Base-by-base conservation (phyloP, 1,140 invertebrate genomes). In the Formica exsecta region DNA sequence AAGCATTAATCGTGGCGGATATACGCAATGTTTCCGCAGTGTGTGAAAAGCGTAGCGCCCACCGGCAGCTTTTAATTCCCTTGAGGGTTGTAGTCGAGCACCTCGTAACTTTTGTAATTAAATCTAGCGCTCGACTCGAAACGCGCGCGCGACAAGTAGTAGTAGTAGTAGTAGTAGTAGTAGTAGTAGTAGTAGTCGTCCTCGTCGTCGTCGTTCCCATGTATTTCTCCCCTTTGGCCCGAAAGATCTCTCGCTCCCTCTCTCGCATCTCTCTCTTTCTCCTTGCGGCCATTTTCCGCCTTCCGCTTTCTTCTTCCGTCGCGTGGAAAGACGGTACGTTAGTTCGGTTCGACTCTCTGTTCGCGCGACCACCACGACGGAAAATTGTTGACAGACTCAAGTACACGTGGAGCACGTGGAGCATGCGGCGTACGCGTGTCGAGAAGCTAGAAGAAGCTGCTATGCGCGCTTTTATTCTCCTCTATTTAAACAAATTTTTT, bases 51-150 rank as follows among this genome's bases (percentile, higher is more conserved):
- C 29, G 68, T 51, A 36, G 54, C 54, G 79, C 57, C 68, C 54
- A 61, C 68, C 54, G 66, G 79, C 70, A 81, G 79, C 79, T 74
- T 84, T 84, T 85, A 84, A 85, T 74, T 84, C 80, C 86, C 62
- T 81, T 41, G 76, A 83, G 86, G 86, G 70, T 74, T 87, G 86
- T 71, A 83, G 68, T 74, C 79, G 79, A 83, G 79, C 79, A 83
- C 77, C 89, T 86, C 87, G 76, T 87, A 92, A 92, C 91, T 92
- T 92, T 91, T 86, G 88, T 91, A 92, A 92, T 92, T 92, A 92
- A 92, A 92, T 92, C 84, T 90, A 84, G 41, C 65, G 57, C 83
- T 66, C 75, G 70, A 66, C 77, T 22, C 85, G 84, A 91, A 92
- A 90, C 80, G 38, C 59, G 73, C 54, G 51, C 13, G 36, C 73